Base-by-base conservation (phyloP, 2,113 vertebrate genomes). In the Mesembrinibis cayennensis region DNA sequence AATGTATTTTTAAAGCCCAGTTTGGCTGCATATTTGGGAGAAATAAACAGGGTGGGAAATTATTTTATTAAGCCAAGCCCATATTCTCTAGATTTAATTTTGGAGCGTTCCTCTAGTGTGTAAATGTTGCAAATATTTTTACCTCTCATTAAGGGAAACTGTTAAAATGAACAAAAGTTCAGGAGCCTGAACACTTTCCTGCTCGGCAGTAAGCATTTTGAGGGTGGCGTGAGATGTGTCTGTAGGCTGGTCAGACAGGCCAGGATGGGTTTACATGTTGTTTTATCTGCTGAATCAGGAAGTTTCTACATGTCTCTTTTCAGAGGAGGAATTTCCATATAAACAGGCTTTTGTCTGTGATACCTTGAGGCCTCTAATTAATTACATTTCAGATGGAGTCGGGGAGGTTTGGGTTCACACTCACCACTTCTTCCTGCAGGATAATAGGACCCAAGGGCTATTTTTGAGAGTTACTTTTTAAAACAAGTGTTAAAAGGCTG, bases 201-300 rank as follows among this genome's bases (percentile, higher is more conserved):
- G 56, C 66, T 87, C 40, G 3, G 2, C 36, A 65, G 32, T 5
- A n/a, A 74, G 32, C 11, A 1, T 61, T 77, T 61, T 62, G 58
- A 72, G 62, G 30, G 20, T 66, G 77, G 40, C 4, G 19, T 62
- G 87, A 92, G 52, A 65, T 59, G 26, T 50, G 40, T 62, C 59
- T 62, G 25, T 73, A 52, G 69, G 71, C 73, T 77, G 69, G 77
- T 65, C 58, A 16, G 69, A 38, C 63, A 61, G 40, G 50, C 61
- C 69, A 40, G 91, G 72, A 42, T 90, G 65, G 89, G 52, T 97
- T 96, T 91, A 59, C 13, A 18, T 63, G 32, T 47, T 61, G 82
- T 73, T 95, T 93, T 96, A 90, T 84, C 95, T 96, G 65, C 93
- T 96, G 92, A 93, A 88, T 81, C 67, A 38, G 71, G 45, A 90